Conservation (phyloP, 1,140 invertebrate species). For the Drosophila kepulauana region DNA sequence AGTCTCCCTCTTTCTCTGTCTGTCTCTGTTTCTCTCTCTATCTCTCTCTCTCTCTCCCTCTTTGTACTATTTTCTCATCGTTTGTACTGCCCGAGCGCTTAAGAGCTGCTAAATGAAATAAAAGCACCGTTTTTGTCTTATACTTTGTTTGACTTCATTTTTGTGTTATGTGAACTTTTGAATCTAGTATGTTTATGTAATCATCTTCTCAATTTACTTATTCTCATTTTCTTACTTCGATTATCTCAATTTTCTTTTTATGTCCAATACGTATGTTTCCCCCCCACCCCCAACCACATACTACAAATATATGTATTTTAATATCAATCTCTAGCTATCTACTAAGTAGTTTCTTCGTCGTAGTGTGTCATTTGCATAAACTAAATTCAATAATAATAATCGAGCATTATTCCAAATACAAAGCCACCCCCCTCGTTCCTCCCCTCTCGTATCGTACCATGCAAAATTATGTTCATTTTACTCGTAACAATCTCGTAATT, state of each 20-base stretch:
- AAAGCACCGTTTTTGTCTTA: constrained; percentile 57
- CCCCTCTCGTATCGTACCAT: constrained; percentile 20
- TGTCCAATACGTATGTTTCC: constrained; percentile 35
- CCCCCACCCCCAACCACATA: constrained; percentile 32
- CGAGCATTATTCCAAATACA: constrained; percentile 21
- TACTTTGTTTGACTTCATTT: constrained; percentile 40
- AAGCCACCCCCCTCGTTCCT: not conserved
- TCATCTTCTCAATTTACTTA: not conserved
- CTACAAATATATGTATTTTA: constrained; percentile 30
- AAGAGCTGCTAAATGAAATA: constrained; percentile 53
- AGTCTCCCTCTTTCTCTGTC: constrained; percentile 29
- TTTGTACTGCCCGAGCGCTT: constrained; percentile 54
- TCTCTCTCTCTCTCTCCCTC: constrained; percentile 30
- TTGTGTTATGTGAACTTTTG: constrained; percentile 40
- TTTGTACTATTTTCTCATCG: constrained; percentile 57
- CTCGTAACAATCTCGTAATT: constrained; percentile 32
- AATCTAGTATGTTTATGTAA: constrained; percentile 28
- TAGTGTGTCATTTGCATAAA: constrained; percentile 45
- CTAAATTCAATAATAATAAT: constrained; percentile 41
- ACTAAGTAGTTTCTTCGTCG: constrained; percentile 14
- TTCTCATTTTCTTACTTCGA: constrained; percentile 7
- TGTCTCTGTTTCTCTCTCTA: constrained; percentile 18
- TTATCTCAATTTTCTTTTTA: constrained; percentile 39
- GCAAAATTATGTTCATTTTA: constrained; percentile 53
- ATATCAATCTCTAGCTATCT: constrained; percentile 47